phyloP scores from a whole-genome alignment of 2,113 vertebrate genomes.

The Alosa alosa region DNA sequence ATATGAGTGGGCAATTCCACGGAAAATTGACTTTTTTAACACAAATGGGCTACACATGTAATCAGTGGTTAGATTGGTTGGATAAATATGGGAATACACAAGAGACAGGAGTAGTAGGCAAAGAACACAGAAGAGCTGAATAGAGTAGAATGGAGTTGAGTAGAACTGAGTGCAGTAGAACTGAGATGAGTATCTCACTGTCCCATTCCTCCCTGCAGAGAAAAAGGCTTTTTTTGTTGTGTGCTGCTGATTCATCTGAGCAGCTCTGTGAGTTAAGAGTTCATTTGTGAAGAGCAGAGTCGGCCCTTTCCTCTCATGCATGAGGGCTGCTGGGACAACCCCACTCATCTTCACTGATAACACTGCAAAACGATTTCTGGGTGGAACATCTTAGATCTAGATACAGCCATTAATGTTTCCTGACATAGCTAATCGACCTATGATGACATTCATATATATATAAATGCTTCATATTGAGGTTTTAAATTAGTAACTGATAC shows the following conservation, averaged over 20 bases:
- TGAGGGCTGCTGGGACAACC: not conserved
- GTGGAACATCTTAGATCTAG: not conserved
- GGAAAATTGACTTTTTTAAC: no score
- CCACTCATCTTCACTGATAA: not conserved
- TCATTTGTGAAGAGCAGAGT: not conserved
- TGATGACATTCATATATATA: not conserved
- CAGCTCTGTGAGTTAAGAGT: not conserved
- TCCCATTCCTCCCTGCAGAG: not conserved
- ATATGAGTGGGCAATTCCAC: no score
- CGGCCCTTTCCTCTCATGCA: not conserved
- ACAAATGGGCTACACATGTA: no score
- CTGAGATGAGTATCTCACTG: not conserved
- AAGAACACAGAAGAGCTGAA: not conserved
- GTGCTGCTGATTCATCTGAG: not conserved
- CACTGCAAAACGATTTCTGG: not conserved
- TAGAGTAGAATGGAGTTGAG: not conserved
- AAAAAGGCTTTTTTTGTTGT: not conserved
- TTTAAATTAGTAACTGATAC: not conserved
- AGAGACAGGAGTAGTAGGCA: no score
- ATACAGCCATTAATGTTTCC: not conserved
- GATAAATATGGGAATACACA: no score
- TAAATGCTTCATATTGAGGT: not conserved
- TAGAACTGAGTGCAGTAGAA: not conserved
- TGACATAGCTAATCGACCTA: not conserved
- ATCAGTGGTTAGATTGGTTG: not conserved